A percentile compares a stretch with the other conserved stretches of the same genome.
Evolutionary conservation across 2,113 vertebrate genomes (phyloP).

Genomic region (Myotis brandtii): DNA sequence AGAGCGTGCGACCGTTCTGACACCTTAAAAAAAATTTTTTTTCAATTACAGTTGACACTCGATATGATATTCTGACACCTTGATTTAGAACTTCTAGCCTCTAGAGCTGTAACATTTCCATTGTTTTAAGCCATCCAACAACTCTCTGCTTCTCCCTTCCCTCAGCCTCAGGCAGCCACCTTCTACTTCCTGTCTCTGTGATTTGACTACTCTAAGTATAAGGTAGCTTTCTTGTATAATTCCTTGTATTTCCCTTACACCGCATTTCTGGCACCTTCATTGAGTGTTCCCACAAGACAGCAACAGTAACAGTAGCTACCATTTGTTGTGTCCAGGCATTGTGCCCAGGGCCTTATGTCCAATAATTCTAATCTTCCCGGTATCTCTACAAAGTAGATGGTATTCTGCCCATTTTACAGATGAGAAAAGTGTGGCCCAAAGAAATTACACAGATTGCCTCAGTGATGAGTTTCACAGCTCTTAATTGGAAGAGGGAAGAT

Average conservation of each 20-base stretch:
- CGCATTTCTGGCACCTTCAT: too few species aligned
- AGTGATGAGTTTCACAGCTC: background rate
- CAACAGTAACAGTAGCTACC: background rate
- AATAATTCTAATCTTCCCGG: background rate
- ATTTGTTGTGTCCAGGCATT: background rate
- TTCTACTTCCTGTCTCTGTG: background rate
- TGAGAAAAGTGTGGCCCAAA: background rate
- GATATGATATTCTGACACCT: background rate
- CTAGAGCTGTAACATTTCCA: background rate
- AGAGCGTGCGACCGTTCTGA: background rate
- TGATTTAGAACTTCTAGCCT: background rate
- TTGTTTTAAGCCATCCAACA: background rate
- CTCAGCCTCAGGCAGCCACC: background rate
- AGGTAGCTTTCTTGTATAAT: background rate
- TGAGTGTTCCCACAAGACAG: background rate
- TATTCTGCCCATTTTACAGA: background rate
- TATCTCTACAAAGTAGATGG: background rate
- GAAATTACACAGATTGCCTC: background rate
- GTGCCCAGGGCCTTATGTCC: background rate
- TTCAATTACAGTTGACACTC: background rate
- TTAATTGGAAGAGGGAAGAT: background rate
- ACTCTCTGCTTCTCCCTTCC: background rate
- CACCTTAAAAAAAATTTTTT: background rate
- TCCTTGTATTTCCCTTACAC: background rate
- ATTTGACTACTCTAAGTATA: background rate